Evolutionary conservation across 2,113 vertebrate genomes (phyloP).

Genomic region (Gavialis gangeticus): DNA sequence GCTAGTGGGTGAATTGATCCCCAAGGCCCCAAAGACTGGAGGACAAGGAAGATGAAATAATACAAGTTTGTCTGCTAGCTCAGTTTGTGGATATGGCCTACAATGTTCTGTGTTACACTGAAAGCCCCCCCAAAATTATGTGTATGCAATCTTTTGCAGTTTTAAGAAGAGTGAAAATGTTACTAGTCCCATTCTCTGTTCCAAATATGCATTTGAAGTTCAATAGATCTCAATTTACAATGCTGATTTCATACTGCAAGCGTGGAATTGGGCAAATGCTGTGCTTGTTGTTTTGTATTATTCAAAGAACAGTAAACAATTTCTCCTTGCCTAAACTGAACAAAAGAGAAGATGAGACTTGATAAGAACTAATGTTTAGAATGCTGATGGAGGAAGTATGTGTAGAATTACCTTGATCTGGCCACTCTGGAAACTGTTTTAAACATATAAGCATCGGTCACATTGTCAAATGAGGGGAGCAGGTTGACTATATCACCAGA

Average conservation of each 20-base stretch:
- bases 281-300: neutral
- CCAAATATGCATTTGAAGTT: neutral
- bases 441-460: neutral
- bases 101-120: neutral
- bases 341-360: neutral
- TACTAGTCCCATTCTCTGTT: neutral
- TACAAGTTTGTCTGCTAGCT: neutral
- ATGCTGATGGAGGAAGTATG: neutral
- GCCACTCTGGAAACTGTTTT: neutral
- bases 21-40: neutral
- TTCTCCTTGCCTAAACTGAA: neutral
- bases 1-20: neutral
- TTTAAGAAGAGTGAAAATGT: neutral
- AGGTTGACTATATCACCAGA: neutral
- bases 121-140: neutral
- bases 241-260: neutral
- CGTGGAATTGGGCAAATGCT: neutral
- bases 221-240: neutral
- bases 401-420: neutral
- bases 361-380: neutral
- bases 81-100: neutral
- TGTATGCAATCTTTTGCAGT: neutral
- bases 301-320: neutral
- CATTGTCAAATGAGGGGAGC: neutral
- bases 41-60: neutral